A percentile compares a stretch with the other conserved stretches of the same genome.
Conservation (phyloP, 2,113 vertebrate species). For the Hyla sarda region DNA sequence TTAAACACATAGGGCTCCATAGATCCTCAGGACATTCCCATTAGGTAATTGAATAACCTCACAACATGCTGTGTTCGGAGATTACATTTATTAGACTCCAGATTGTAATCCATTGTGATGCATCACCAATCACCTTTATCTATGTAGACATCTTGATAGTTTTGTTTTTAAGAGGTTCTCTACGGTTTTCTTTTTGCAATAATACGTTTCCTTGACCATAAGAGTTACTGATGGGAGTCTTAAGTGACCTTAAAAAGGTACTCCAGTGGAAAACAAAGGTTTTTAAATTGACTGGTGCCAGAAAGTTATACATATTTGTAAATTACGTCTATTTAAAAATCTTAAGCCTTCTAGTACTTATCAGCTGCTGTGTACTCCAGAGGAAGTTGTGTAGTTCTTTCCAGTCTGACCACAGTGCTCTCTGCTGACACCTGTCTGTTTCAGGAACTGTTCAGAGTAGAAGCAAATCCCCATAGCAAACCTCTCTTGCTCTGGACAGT, state of each 20-base stretch:
- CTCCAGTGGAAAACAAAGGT: too few species aligned
- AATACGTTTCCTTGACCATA: neutral
- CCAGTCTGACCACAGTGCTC: too few species aligned
- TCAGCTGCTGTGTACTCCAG: too few species aligned
- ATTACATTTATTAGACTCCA: neutral
- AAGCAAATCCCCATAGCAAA: too few species aligned
- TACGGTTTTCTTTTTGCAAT: neutral
- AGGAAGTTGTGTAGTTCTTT: too few species aligned
- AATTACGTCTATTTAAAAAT: too few species aligned
- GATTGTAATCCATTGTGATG: neutral
- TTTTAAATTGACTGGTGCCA: too few species aligned
- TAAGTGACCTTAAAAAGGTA: neutral
- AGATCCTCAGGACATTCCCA: slow-evolving; percentile 13
- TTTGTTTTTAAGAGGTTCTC: neutral
- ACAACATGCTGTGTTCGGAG: neutral
- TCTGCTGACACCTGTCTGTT: too few species aligned
- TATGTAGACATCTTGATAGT: neutral
- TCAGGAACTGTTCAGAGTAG: too few species aligned
- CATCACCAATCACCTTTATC: neutral
- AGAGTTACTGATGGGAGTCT: neutral
- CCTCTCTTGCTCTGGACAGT: too few species aligned
- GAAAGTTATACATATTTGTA: too few species aligned
- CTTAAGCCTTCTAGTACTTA: too few species aligned
- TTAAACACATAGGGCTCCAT: neutral
- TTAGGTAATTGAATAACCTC: neutral